Conservation (phyloP, 2,888 invertebrate species). For the Margaritifera margaritifera region DNA sequence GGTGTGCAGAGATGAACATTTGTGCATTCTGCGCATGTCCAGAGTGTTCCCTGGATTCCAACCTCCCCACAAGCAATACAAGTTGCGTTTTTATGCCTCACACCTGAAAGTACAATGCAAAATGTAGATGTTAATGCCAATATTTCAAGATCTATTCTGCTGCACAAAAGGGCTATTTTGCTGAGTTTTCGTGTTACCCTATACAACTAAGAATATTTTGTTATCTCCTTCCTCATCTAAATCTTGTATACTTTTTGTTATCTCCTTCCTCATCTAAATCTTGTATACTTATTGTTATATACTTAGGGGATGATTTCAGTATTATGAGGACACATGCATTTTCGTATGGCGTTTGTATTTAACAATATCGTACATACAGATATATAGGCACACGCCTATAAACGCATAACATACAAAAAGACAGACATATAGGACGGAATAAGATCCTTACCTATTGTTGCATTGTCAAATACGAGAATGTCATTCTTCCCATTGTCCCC, state of each 20-base stretch:
- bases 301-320: no score
- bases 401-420: not conserved
- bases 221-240: no score
- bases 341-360: no score
- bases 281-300: no score
- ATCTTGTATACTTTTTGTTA: no score
- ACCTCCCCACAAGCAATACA: constrained; percentile 25
- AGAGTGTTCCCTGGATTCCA: constrained; percentile 34
- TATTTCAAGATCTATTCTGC: not conserved
- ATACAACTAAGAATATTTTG: no score
- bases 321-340: no score
- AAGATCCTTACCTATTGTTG: constrained; percentile 80
- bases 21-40: constrained; percentile 30
- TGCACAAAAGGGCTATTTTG: not conserved
- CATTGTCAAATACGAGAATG: constrained; percentile 85
- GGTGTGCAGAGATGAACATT: constrained; percentile 28
- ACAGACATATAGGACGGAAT: not conserved
- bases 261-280: no score
- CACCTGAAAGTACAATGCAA: constrained; percentile 7
- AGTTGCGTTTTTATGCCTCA: constrained; percentile 6
- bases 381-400: not conserved
- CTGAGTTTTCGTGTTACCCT: not conserved
- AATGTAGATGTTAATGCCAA: not conserved
- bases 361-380: no score
- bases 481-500: constrained; percentile 88